Conservation (phyloP, 2,888 invertebrate genomes). For the Odontocerum albicorne region DNA sequence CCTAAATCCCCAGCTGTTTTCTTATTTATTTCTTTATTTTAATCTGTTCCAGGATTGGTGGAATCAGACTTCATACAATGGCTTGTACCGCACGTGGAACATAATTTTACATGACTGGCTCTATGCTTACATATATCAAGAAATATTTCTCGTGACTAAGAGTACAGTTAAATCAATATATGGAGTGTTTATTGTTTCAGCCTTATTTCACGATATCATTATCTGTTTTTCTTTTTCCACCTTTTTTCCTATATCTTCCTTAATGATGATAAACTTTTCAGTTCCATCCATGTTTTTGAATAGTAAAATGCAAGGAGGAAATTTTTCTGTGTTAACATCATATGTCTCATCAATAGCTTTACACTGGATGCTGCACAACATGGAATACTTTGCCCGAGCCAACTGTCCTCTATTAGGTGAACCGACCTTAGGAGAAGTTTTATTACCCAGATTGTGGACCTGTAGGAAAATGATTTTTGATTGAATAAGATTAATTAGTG, state of each 20-base stretch:
- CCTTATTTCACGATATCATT: constrained; percentile 92
- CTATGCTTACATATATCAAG: constrained; percentile 84
- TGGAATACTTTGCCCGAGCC: constrained; percentile 82
- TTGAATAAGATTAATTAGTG: too few species aligned
- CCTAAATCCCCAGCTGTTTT: too few species aligned
- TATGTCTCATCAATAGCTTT: constrained; percentile 77
- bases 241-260: constrained; percentile 88
- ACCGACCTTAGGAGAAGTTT: not conserved
- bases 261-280: too few species aligned
- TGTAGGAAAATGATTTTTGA: constrained; percentile 2
- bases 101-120: constrained; percentile 93
- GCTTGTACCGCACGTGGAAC: constrained; percentile 92
- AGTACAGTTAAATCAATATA: too few species aligned
- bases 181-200: too few species aligned
- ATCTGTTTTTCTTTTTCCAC: constrained; percentile 76
- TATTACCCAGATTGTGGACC: not conserved
- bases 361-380: constrained; percentile 73
- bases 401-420: constrained; percentile 56
- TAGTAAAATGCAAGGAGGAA: too few species aligned
- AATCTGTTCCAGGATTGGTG: constrained; percentile 80
- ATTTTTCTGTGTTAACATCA: constrained; percentile 81
- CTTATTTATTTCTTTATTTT: not conserved
- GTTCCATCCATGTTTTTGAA: too few species aligned
- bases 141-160: constrained; percentile 52
- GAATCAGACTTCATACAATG: constrained; percentile 79